Base-by-base conservation (phyloP, 2,797 vertebrate genomes). In the Pipistrellus nathusii region DNA sequence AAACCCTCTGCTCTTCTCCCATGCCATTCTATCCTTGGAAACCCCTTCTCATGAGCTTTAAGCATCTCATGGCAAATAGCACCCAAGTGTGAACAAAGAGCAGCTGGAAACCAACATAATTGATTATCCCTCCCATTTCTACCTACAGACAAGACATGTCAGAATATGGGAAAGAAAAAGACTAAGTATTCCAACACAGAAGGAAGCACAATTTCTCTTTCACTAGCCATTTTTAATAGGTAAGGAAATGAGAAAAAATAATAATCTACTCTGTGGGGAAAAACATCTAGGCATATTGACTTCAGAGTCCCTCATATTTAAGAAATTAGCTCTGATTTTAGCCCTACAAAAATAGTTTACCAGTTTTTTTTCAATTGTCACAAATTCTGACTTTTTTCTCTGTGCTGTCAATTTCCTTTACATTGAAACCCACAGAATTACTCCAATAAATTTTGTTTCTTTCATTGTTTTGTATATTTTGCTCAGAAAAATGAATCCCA, bases 371-470 rank as follows among this genome's bases (percentile, higher is more conserved):
- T 91, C 32, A 27, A 59, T 64, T 82, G 9, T 80, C 57, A 48
- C 23, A 75, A 55, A 32, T 53, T 95, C 25, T 68, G 14, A 25
- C n/a, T 48, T 89, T 78, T 23, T n/a, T 44, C 68, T 35, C 81
- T 27, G 8, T 51, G 6, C 9, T 78, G 8, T 71, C 51, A 76
- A 72, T 62, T 92, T 81, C 17, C 35, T 71, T 71, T 96, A 71
- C 13, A 44, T n/a, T 76, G 32, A 91, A 92, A 77, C 21, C 25
- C 48, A 92, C 8, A 48, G 77, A 84, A 88, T 72, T 78, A 75
- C 57, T 83, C 18, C 46, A 89, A 73, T 41, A 73, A 87, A 32
- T 48, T 85, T 84, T 18, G 41, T 46, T 62, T 64, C 32, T 35
- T 73, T 69, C 25, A 71, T 76, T 87, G 15, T n/a, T 82, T 81